Base-by-base conservation (phyloP, 2,113 vertebrate species). In the Anoura caudifer region DNA sequence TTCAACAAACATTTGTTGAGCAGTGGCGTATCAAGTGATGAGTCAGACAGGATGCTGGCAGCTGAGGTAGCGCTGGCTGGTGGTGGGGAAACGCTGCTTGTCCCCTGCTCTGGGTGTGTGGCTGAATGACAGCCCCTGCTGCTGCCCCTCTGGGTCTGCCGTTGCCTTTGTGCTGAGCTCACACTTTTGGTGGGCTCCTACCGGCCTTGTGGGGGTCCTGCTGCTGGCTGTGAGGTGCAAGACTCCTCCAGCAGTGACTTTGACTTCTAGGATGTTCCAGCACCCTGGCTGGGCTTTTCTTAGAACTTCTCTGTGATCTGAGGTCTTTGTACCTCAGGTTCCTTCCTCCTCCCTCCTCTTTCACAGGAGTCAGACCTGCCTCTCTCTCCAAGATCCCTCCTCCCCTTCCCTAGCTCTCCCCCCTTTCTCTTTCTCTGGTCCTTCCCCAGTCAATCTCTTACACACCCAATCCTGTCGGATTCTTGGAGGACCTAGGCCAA, bases 301-400 rank as follows among this genome's bases (percentile, higher is more conserved):
- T 20, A 82, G 75, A 72, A 72, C 33, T 67, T 14, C 0, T 38
- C 36, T 80, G 13, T 90, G n/a, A 26, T 33, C 85, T 59, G 76
- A 56, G 26, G 17, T 87, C 13, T 83, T 67, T 56, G 4, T 22
- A 41, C 5, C 36, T 16, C 38, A 14, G 31, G n/a, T 69, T 85
- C 50, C 43, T 86, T 33, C 28, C 13, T 56, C 22, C 14, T 41
- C 28, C 56, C 70, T 52, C 22, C 61, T 28, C 31, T n/a, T 59
- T 50, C 38, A 17, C 24, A 33, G 69, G 28, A 38, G 5, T 83
- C 84, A 77, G 36, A 45, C 24, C 11, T 43, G 36, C 7, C 43
- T 88, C 43, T 52, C 33, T 69, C 26, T 84, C 24, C n/a, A 33
- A 65, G 70, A 36, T 72, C 45, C n/a, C 41, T 94, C 73, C 77